Conservation (phyloP, 2,888 invertebrate species). For the Brachypalpus laphriformis region DNA sequence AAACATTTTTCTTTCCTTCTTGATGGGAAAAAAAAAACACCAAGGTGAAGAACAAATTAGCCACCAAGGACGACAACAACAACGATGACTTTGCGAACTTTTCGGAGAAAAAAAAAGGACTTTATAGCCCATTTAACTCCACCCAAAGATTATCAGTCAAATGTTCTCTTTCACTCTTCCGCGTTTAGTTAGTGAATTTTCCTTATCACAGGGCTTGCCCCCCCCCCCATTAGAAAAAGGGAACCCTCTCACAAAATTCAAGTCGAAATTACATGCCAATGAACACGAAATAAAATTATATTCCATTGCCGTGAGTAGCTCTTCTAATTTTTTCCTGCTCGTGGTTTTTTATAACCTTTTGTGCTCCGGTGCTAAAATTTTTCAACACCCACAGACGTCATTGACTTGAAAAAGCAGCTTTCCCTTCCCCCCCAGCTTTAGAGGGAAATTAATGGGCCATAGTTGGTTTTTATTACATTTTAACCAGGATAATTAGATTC, state of each 20-base stretch:
- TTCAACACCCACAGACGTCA: slow-evolving; percentile 64
- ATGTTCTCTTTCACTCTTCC: background rate
- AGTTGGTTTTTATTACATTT: slow-evolving; percentile 83
- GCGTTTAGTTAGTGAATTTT: slow-evolving; percentile 17
- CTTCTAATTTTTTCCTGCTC: background rate
- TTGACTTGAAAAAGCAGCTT: slow-evolving; percentile 14
- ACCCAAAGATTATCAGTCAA: slow-evolving; percentile 19
- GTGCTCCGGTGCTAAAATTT: slow-evolving; percentile 67
- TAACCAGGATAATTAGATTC: slow-evolving; percentile 81
- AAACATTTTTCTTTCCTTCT: background rate
- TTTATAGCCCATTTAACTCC: slow-evolving; percentile 27
- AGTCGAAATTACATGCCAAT: slow-evolving; percentile 72
- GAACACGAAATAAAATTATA: slow-evolving; percentile 72
- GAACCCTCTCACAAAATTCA: slow-evolving; percentile 25
- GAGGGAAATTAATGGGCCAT: slow-evolving; percentile 82
- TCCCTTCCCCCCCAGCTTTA: background rate
- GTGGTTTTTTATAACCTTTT: slow-evolving; percentile 54
- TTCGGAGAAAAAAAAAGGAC: background rate
- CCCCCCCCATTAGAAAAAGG: background rate
- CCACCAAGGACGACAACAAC: background rate
- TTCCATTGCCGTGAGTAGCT: slow-evolving; percentile 33
- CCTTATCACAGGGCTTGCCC: slow-evolving; percentile 28
- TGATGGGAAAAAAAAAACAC: background rate
- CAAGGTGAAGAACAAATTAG: slow-evolving; percentile 6
- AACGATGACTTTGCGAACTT: background rate